phyloP scores from a whole-genome alignment of 2,113 vertebrate genomes.

The Entelurus aequoreus region DNA sequence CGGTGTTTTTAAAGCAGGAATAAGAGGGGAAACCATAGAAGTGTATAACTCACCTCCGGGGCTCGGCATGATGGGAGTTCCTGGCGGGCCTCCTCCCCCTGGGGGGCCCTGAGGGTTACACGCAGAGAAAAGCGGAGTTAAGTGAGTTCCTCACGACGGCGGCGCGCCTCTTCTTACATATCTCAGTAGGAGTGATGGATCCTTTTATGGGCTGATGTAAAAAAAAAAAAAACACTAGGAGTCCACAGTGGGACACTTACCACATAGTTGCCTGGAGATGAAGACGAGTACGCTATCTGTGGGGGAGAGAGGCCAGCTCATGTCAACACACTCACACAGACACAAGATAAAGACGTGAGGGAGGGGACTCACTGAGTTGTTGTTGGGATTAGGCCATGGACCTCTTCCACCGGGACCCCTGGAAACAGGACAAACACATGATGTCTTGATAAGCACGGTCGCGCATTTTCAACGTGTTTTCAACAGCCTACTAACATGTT shows the following conservation, averaged over 20 bases:
- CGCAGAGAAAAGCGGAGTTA: constrained; percentile 35
- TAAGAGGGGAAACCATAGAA: constrained; percentile 32
- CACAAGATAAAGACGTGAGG: neutral
- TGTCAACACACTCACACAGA: constrained; percentile 3
- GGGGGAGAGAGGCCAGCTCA: constrained; percentile 39
- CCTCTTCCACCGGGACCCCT: constrained; percentile 85
- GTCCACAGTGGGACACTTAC: constrained; percentile 70
- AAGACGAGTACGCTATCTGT: constrained; percentile 87
- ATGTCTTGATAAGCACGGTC: neutral
- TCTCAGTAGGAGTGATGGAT: constrained; percentile 38
- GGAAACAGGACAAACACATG: neutral
- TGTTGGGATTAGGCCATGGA: constrained; percentile 84
- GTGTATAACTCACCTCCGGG: constrained; percentile 78
- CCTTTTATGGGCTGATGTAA: constrained; percentile 29
- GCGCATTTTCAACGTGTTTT: constrained; percentile 56
- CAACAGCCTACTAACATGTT: constrained; percentile 85
- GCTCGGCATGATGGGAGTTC: constrained; percentile 92
- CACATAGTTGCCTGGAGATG: constrained; percentile 89
- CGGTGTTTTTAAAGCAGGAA: no score
- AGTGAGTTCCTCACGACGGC: constrained; percentile 30
- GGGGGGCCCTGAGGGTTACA: constrained; percentile 78
- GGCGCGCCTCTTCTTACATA: constrained; percentile 32
- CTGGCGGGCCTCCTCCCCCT: constrained; percentile 85
- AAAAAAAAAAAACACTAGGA: constrained; percentile 27
- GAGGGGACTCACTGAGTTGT: constrained; percentile 80